Conservation (phyloP, 2,113 vertebrate genomes). For the Varanus komodoensis region DNA sequence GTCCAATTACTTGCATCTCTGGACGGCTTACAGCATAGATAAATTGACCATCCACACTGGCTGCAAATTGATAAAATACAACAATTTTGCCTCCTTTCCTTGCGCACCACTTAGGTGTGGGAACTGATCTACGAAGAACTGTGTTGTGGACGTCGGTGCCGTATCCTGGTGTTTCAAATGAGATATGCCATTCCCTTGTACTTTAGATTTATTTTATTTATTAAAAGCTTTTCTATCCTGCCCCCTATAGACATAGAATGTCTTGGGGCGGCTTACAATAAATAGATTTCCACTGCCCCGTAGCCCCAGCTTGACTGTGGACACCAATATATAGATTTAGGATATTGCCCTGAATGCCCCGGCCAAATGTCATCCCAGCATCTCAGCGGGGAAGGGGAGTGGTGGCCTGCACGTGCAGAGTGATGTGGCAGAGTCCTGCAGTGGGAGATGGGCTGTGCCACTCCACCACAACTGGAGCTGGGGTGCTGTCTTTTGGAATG, state of each 20-base stretch:
- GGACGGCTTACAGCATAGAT: too few species aligned
- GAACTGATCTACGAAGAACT: background rate
- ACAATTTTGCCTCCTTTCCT: background rate
- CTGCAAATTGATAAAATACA: too few species aligned
- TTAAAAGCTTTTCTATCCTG: too few species aligned
- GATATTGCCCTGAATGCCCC: background rate
- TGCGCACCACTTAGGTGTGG: background rate
- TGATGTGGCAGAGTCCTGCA: constrained; percentile 30
- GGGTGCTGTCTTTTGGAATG: background rate
- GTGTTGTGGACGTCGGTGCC: background rate
- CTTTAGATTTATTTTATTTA: too few species aligned
- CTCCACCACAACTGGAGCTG: background rate
- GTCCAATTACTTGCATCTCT: too few species aligned
- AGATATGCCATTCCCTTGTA: background rate
- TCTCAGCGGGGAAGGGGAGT: background rate
- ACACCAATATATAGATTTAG: too few species aligned
- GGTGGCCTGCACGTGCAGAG: background rate
- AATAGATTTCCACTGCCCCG: background rate
- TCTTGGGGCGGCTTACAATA: too few species aligned
- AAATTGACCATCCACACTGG: too few species aligned
- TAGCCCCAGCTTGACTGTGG: too few species aligned
- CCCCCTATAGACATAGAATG: too few species aligned
- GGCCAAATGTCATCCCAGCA: background rate
- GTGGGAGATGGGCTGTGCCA: background rate
- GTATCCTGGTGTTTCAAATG: background rate